These are phyloP conservation scores for Nemopilema nomurai DNA, from an alignment of 30 jellyfish, hydroid and myxozoan genomes.

Conservation along the genomic window DNA sequence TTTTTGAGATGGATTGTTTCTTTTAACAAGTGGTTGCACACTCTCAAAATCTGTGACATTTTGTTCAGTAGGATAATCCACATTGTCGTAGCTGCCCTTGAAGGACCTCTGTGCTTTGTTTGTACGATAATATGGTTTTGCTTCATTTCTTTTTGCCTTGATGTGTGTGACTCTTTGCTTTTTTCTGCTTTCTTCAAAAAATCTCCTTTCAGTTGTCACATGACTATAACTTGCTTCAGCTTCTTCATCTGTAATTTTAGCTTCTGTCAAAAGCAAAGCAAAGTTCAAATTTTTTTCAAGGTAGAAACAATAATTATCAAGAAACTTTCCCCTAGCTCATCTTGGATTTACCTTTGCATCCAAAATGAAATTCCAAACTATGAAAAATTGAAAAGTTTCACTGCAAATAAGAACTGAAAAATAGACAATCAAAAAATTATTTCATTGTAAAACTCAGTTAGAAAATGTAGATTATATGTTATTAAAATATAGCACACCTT, in stretches of 20 bases:
- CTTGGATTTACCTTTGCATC: no score
- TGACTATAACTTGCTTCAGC: not conserved
- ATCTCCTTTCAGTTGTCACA: constrained; percentile 7
- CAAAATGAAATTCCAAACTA: not conserved
- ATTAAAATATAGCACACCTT: not conserved
- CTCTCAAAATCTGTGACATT: not conserved
- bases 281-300: no score
- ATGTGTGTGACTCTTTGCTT: not conserved
- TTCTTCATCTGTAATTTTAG: not conserved
- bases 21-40: not conserved
- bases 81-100: not conserved
- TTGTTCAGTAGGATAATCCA: not conserved
- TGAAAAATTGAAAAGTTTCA: no score
- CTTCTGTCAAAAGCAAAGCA: not conserved
- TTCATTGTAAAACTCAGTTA: not conserved
- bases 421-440: no score
- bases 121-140: not conserved
- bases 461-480: not conserved
- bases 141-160: not conserved
- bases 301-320: no score
- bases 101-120: not conserved
- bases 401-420: not conserved
- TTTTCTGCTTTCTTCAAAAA: not conserved
- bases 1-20: not conserved
- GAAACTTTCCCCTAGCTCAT: no score